A percentile compares a stretch with the other conserved stretches of the same genome.
phyloP scores from a whole-genome alignment of 1,140 invertebrate genomes.

The Drosophila insularis region DNA sequence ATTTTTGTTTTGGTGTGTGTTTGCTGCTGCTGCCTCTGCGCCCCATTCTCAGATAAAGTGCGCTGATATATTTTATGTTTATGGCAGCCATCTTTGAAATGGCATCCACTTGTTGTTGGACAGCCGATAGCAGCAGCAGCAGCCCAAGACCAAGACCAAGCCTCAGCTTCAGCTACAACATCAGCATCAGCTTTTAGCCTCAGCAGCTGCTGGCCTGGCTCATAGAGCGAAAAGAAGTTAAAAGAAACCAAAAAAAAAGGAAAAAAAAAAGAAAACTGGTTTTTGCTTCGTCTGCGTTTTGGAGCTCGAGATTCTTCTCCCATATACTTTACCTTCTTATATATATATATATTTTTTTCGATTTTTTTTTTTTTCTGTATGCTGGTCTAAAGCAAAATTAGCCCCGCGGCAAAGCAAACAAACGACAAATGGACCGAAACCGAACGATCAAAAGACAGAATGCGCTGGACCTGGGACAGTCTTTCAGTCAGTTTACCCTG shows the following conservation, averaged over 20 bases:
- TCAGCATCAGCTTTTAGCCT: constrained; percentile 35
- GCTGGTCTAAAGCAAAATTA: constrained; percentile 60
- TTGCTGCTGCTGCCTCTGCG: constrained; percentile 1
- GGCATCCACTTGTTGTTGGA: constrained; percentile 73
- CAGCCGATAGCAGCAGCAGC: constrained; percentile 24
- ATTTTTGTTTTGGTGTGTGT: constrained; percentile 3
- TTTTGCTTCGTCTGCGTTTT: constrained; percentile 35
- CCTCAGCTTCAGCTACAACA: constrained; percentile 5
- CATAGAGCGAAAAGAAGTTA: constrained; percentile 14
- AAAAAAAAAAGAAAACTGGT: constrained; percentile 38
- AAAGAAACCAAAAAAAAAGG: constrained; percentile 4
- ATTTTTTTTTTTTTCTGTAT: constrained; percentile 20
- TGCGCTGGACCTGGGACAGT: constrained; percentile 47
- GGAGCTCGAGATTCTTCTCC: constrained; percentile 49
- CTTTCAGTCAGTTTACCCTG: constrained; percentile 15
- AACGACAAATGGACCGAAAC: constrained; percentile 81
- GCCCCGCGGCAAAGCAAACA: constrained; percentile 78
- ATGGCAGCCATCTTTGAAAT: constrained; percentile 80
- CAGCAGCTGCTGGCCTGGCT: constrained; percentile 40
- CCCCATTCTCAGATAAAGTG: constrained; percentile 34
- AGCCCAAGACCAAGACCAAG: constrained; percentile 4
- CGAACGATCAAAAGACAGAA: constrained; percentile 76
- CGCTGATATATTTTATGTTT: constrained; percentile 62
- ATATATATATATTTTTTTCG: not conserved
- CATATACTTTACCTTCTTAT: constrained; percentile 19